These are phyloP conservation scores for Glaucomys volans DNA, from an alignment of 2,113 vertebrate species.

Conservation along the genomic window DNA sequence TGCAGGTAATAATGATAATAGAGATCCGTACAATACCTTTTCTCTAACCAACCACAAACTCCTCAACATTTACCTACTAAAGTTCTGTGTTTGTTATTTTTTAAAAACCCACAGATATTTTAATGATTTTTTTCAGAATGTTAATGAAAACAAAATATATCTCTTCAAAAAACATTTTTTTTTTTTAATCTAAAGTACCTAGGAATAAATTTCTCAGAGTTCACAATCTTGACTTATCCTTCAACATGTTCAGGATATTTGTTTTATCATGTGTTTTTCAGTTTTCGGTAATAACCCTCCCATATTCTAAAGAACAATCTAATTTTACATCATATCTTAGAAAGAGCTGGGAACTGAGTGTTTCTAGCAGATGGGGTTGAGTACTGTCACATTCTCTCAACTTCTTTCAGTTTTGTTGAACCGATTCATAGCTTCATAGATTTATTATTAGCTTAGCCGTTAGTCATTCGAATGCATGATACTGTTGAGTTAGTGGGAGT, in stretches of 20 bases:
- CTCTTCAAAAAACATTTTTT: background rate
- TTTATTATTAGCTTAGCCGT: conserved; percentile 29
- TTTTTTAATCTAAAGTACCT: background rate
- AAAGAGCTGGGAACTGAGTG: background rate
- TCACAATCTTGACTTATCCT: background rate
- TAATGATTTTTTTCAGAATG: background rate
- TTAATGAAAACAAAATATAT: background rate
- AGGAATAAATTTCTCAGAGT: background rate
- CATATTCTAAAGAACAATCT: background rate
- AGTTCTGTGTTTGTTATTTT: background rate
- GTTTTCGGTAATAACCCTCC: background rate
- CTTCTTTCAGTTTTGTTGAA: conserved; percentile 35
- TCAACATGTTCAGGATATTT: background rate
- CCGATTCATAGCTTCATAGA: background rate
- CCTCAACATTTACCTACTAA: background rate
- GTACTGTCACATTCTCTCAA: background rate
- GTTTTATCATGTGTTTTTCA: background rate
- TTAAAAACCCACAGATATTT: background rate
- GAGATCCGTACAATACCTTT: background rate
- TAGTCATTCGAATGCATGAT: conserved; percentile 11
- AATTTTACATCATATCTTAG: background rate
- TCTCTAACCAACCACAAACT: background rate
- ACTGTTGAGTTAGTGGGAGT: background rate
- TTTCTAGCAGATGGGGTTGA: background rate
- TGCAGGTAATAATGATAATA: background rate